Evolutionary conservation across 2,113 vertebrate species (phyloP).

Genomic region (Sturnus vulgaris): DNA sequence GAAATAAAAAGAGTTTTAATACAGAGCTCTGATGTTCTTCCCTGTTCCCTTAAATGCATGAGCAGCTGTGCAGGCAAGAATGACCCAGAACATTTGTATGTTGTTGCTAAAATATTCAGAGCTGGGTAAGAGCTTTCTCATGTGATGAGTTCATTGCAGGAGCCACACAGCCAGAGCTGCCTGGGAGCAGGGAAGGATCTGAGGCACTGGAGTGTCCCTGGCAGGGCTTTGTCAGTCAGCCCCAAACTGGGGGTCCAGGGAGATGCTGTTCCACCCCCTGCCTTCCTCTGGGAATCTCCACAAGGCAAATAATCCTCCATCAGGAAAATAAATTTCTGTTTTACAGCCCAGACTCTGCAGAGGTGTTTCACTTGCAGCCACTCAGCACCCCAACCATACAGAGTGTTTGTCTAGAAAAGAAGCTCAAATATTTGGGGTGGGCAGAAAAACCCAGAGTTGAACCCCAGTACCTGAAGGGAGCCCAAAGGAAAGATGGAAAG

Average conservation of each 20-base stretch:
- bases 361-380: background rate
- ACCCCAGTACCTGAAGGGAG: background rate
- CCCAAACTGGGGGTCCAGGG: background rate
- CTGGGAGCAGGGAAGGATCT: background rate
- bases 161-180: background rate
- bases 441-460: background rate
- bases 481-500: background rate
- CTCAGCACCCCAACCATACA: background rate
- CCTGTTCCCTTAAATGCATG: background rate
- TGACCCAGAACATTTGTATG: background rate
- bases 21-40: background rate
- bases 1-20: background rate
- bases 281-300: background rate
- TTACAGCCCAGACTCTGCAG: background rate
- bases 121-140: background rate
- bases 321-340: background rate
- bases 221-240: background rate
- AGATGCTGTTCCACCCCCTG: background rate
- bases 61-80: background rate
- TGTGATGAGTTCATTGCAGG: background rate
- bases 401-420: fast-evolving
- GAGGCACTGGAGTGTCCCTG: background rate
- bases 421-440: background rate
- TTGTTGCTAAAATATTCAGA: conserved; percentile 18
- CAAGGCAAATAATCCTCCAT: background rate